These are phyloP conservation scores for Zygogramma bicolorata DNA, from an alignment of 2,888 invertebrate genomes.

Conservation along the genomic window DNA sequence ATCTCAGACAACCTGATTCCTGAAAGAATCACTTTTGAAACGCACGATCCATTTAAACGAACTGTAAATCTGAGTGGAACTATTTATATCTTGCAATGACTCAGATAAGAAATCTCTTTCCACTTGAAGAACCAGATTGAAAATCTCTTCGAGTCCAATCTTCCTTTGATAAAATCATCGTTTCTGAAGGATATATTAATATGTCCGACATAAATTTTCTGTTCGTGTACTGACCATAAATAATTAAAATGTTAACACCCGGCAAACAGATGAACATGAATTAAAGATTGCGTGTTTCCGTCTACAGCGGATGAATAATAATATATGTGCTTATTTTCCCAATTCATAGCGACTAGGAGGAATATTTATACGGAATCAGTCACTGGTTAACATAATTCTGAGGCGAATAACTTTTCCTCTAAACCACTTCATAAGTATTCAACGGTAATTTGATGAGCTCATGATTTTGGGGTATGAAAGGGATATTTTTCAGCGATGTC, in stretches of 20 bases:
- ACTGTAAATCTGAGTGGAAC: no score
- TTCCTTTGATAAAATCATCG: neutral
- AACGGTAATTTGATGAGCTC: neutral
- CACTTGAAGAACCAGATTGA: neutral
- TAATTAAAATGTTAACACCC: constrained; percentile 20
- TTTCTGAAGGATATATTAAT: constrained; percentile 9
- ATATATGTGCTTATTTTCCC: neutral
- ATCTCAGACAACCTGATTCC: no score
- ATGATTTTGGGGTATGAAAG: neutral
- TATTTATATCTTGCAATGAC: no score
- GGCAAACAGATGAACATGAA: constrained; percentile 18
- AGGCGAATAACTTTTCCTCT: neutral
- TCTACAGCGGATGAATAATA: constrained; percentile 5
- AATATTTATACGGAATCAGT: neutral
- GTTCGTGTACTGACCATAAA: constrained; percentile 14
- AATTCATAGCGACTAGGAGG: neutral
- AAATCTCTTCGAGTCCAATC: neutral
- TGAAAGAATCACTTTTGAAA: no score
- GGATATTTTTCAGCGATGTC: neutral
- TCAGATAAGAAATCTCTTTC: no score
- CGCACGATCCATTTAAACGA: no score
- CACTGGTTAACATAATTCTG: neutral
- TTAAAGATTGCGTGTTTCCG: constrained; percentile 17
- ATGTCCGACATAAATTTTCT: constrained; percentile 14
- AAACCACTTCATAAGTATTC: neutral